Conservation (phyloP, 2,797 vertebrate species). For the Mormyrops boulengeri region DNA sequence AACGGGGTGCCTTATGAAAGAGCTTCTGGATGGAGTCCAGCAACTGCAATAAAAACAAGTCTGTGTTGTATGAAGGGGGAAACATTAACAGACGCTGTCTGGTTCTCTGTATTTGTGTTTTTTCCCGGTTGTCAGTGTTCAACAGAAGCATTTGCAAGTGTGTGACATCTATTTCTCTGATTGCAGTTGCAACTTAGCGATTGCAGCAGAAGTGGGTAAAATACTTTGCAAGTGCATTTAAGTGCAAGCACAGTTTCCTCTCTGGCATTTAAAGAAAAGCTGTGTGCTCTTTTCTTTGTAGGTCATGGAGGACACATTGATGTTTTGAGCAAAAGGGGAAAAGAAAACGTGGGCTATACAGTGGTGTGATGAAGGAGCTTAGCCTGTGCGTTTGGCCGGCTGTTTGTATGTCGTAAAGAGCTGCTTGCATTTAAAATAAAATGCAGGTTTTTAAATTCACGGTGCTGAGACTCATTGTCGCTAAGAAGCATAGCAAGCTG, state of each 20-base stretch:
- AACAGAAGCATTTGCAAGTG: background rate
- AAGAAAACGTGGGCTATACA: background rate
- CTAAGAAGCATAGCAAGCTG: background rate
- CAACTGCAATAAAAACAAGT: background rate
- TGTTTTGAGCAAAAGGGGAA: constrained; percentile 5
- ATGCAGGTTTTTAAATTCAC: constrained; percentile 40
- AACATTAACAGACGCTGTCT: background rate
- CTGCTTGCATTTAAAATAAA: constrained; percentile 64
- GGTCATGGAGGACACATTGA: constrained; percentile 6
- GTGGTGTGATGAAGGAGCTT: background rate
- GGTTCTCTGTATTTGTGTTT: background rate
- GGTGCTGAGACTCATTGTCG: constrained; percentile 50
- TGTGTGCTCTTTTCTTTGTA: constrained; percentile 9
- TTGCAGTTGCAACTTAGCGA: background rate
- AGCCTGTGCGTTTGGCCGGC: background rate
- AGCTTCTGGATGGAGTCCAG: background rate
- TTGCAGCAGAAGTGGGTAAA: background rate
- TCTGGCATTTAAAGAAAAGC: constrained; percentile 1
- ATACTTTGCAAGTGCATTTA: constrained; percentile 3
- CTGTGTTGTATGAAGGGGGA: background rate
- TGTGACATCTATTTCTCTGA: constrained; percentile 8
- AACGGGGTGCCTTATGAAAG: background rate
- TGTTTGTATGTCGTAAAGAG: constrained; percentile 58
- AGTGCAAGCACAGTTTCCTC: constrained; percentile 14
- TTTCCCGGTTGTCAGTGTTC: background rate